A percentile compares a stretch with the other conserved stretches of the same genome.
phyloP scores from a whole-genome alignment of 2,797 vertebrate species.

The Naso thynnoides region DNA sequence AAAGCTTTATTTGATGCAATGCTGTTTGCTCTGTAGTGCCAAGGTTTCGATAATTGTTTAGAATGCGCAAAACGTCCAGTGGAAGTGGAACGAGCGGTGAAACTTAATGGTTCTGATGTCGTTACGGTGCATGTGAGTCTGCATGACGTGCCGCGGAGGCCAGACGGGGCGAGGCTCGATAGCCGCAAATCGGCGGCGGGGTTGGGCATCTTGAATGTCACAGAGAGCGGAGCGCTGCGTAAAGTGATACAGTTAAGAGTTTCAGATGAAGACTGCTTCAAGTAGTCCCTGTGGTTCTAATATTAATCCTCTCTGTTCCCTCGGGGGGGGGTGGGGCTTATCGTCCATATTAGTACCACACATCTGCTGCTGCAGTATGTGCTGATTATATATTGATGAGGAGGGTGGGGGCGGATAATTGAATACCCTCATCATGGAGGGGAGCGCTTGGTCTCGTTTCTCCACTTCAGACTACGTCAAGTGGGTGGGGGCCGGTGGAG shows the following conservation, averaged over 20 bases:
- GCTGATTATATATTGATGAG: constrained; percentile 81
- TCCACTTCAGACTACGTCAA: constrained; percentile 71
- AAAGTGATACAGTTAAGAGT: constrained; percentile 56
- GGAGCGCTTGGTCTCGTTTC: constrained; percentile 59
- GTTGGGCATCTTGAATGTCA: constrained; percentile 47
- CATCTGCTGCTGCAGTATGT: constrained; percentile 73
- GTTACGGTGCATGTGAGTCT: constrained; percentile 50
- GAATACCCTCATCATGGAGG: constrained; percentile 61
- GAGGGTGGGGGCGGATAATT: constrained; percentile 61
- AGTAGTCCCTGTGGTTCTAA: constrained; percentile 64
- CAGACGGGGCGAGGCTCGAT: constrained; percentile 41
- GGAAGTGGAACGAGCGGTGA: constrained; percentile 36
- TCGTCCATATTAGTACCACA: constrained; percentile 68
- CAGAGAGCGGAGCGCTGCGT: constrained; percentile 20
- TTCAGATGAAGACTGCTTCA: constrained; percentile 54
- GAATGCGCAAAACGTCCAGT: constrained; percentile 28
- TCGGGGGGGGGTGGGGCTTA: constrained; percentile 61
- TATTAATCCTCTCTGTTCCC: constrained; percentile 72
- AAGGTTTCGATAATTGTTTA: constrained; percentile 70
- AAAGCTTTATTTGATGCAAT: constrained; percentile 72
- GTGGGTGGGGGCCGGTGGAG: constrained; percentile 58
- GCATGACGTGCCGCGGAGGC: constrained; percentile 28
- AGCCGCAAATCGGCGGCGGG: constrained; percentile 36
- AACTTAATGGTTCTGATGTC: constrained; percentile 68
- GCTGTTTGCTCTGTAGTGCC: constrained; percentile 53